Evolutionary conservation across 1,140 invertebrate genomes (phyloP), one percentile per base, ranked within the genome.

Genomic region (Pemphigus obesinymphae): DNA sequence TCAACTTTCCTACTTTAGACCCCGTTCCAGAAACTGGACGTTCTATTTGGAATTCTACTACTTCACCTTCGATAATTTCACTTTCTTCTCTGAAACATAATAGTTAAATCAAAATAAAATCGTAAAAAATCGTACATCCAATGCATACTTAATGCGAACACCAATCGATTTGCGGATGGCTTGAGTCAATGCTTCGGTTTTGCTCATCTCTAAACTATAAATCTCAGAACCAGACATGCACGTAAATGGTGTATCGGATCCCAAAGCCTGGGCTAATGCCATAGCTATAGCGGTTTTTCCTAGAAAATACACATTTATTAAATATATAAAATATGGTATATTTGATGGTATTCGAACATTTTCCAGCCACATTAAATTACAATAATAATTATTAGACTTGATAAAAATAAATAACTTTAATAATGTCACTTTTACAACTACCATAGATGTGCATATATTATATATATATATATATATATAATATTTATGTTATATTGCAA

Each of bases 261-360:
- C 97, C 11, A 99, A 87, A 1, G 97, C 94, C 86, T 99, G 95
- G 0, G 97, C 96, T 86, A 99, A 91, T 10, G 93, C 97, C 91
- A 98, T 97, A 0, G 97, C 97, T 76, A 99, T 97, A 0, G 97
- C 97, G 8, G 97, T 99, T 89, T 99, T 99, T 10, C 98, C 97
- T 86, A 68, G 50, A 53, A 82, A 20, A 45, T n/a, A 37, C 20
- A 53, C 17, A 53, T n/a, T 20, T 53, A 53, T n/a, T 11, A 2
- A 50, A 7, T 50, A 50, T 2, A 50, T 50, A n/a, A n/a, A 17
- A 3, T 50, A 11, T 50, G 3, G 3, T 50, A n/a, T 53, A 15
- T 26, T 76, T 76, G 17, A 43, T 10, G 11, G 31, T 72, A 43
- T 0, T 43, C 6, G 11, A 15, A 72, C 5, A 43, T n/a, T n/a